Percentiles rank a stretch among this genome's conserved stretches.
phyloP scores from a whole-genome alignment of 2,888 invertebrate species.

The Drymonia ruficornis region DNA sequence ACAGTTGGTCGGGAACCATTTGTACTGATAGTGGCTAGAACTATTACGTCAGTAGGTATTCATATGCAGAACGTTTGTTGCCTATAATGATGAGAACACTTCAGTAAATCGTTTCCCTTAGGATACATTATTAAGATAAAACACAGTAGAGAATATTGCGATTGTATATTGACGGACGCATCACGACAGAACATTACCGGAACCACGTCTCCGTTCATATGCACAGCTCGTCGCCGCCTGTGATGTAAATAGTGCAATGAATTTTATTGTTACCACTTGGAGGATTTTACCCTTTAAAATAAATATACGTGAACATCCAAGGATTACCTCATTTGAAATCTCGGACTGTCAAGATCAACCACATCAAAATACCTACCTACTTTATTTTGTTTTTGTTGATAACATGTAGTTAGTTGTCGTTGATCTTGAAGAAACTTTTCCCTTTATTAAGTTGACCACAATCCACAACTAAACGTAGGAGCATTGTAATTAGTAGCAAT shows the following conservation, averaged over 20 bases:
- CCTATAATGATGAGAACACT: background rate
- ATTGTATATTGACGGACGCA: background rate
- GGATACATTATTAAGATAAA: background rate
- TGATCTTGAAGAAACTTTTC: too few species aligned
- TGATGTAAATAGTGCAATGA: constrained; percentile 28
- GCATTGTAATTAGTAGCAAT: too few species aligned
- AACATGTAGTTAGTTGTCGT: too few species aligned
- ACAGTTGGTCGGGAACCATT: background rate
- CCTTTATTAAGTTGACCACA: too few species aligned
- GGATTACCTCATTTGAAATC: background rate
- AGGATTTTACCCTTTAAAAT: constrained; percentile 24
- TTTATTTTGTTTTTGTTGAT: too few species aligned
- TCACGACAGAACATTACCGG: constrained; percentile 3
- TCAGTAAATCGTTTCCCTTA: background rate
- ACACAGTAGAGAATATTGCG: background rate
- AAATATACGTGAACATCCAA: background rate
- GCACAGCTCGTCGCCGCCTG: constrained; percentile 15
- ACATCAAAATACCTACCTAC: background rate
- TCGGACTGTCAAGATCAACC: background rate
- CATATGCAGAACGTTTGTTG: background rate
- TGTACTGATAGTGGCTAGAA: background rate
- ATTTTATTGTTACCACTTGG: constrained; percentile 11
- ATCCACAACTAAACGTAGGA: too few species aligned
- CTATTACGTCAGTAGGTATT: background rate
- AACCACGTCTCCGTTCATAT: constrained; percentile 33